phyloP scores from a whole-genome alignment of 2,797 vertebrate genomes.

The Pseudochaenichthys georgianus region DNA sequence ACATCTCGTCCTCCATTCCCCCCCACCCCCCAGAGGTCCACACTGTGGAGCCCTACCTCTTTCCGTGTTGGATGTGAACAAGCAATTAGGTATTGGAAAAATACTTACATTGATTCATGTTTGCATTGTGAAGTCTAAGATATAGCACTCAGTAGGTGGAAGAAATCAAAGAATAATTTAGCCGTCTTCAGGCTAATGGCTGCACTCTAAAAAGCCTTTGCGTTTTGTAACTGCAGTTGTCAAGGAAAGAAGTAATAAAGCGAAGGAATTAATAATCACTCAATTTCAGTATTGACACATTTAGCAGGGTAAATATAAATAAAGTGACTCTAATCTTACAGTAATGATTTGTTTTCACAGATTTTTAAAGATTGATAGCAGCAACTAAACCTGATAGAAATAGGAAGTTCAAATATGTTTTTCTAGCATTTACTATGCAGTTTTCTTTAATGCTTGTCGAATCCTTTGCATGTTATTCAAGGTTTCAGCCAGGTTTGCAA shows the following conservation, averaged over 20 bases:
- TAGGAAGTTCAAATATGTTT: not conserved
- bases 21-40: conserved; percentile 6
- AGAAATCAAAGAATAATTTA: conserved; percentile 59
- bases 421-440: conserved; percentile 22
- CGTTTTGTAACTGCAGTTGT: conserved; percentile 10
- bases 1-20: conserved; percentile 30
- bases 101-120: conserved; percentile 62
- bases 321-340: not conserved
- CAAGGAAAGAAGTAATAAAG: conserved; percentile 13
- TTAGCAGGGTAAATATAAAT: conserved; percentile 15
- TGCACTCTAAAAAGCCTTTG: conserved; percentile 24
- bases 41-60: conserved; percentile 17
- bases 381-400: not conserved
- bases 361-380: not conserved
- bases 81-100: conserved; percentile 58
- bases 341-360: not conserved
- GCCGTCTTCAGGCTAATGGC: conserved; percentile 39
- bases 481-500: conserved; percentile 55
- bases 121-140: conserved; percentile 38
- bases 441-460: conserved; percentile 18
- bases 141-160: conserved; percentile 39
- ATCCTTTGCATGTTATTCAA: conserved; percentile 49
- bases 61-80: conserved; percentile 52
- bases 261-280: conserved; percentile 30
- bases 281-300: conserved; percentile 5